phyloP scores from a whole-genome alignment of 2,888 invertebrate genomes.

The Dolomedes plantarius region DNA sequence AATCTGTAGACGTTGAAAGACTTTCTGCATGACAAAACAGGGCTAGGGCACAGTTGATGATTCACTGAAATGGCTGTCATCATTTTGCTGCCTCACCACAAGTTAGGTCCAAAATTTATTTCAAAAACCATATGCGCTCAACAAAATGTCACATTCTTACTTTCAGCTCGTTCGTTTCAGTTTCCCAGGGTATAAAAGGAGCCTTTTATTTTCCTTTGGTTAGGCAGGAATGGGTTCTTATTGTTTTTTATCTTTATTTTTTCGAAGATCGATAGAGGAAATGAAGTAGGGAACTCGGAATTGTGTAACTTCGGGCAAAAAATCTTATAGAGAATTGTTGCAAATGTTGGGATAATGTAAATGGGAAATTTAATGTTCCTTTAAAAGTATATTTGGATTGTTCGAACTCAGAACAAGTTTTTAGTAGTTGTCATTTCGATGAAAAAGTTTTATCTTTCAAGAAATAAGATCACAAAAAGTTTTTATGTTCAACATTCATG shows the following conservation, averaged over 20 bases:
- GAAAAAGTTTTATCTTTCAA: neutral
- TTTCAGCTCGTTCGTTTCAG: constrained; percentile 16
- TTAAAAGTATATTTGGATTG: neutral
- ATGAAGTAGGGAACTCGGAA: neutral
- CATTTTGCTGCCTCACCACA: neutral
- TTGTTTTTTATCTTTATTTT: constrained; percentile 27
- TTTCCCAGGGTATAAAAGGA: constrained; percentile 24
- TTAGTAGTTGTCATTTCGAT: neutral
- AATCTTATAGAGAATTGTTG: constrained; percentile 4
- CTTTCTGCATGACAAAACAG: constrained; percentile 14
- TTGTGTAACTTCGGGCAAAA: constrained; percentile 3
- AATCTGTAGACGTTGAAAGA: neutral
- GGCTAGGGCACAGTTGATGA: neutral
- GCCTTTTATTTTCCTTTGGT: constrained; percentile 41
- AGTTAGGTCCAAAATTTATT: constrained; percentile 21
- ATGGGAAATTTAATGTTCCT: constrained; percentile 24
- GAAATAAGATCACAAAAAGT: neutral
- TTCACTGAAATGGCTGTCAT: constrained; percentile 5
- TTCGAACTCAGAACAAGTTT: neutral
- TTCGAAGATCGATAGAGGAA: constrained; percentile 22
- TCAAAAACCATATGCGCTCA: constrained; percentile 6
- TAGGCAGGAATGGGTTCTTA: constrained; percentile 23
- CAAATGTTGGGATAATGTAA: constrained; percentile 28
- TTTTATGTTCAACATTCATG: neutral
- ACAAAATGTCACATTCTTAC: constrained; percentile 32